phyloP scores from a whole-genome alignment of 2,113 vertebrate genomes.

The Erpornis zantholeuca region DNA sequence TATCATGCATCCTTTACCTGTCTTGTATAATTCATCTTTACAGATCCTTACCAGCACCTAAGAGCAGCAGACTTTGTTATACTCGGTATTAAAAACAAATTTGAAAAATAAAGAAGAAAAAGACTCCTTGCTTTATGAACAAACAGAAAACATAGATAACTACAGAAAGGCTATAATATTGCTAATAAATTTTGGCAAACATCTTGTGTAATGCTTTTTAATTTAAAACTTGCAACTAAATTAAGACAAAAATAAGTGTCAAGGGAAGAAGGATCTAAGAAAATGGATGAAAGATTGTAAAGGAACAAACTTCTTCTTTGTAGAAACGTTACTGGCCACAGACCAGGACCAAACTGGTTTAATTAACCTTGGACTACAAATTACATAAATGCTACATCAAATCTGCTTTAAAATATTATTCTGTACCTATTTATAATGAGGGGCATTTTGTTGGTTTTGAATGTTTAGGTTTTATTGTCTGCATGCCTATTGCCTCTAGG shows the following conservation, averaged over 20 bases:
- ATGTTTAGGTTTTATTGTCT: neutral
- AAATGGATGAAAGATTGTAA: neutral
- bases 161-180: neutral
- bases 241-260: neutral
- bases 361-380: neutral
- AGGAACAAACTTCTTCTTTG: neutral
- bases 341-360: neutral
- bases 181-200: neutral
- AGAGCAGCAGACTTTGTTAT: neutral
- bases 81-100: neutral
- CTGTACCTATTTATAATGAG: neutral
- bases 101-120: neutral
- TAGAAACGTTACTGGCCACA: neutral
- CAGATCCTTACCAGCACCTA: neutral
- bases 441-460: rapidly evolving
- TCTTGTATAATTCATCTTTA: neutral
- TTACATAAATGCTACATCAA: neutral
- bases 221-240: neutral
- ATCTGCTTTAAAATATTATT: neutral
- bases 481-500: neutral
- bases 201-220: neutral
- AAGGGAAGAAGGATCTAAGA: neutral
- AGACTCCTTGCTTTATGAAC: neutral
- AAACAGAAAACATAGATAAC: neutral
- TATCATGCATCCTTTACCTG: neutral